Conservation (phyloP, 2,797 vertebrate genomes). For the Smutsia gigantea region DNA sequence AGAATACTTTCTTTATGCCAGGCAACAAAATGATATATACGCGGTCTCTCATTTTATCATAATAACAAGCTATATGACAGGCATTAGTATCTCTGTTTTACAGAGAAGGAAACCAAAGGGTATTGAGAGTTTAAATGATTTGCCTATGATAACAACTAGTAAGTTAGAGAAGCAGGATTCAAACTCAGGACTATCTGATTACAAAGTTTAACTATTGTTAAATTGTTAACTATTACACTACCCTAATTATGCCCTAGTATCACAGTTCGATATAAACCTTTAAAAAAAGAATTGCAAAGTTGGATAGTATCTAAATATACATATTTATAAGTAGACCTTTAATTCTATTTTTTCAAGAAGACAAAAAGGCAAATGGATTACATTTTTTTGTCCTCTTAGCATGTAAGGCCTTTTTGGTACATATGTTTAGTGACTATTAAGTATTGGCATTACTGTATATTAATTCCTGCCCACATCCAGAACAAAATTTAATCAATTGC, state of each 20-base stretch:
- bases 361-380: background rate
- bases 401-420: background rate
- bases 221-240: background rate
- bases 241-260: background rate
- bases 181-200: background rate
- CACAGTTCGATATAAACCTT: background rate
- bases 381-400: background rate
- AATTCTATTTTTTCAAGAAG: background rate
- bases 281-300: constrained; percentile 1
- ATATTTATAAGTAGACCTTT: background rate
- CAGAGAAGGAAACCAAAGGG: background rate
- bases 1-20: background rate
- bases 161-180: background rate
- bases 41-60: background rate
- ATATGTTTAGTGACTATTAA: constrained; percentile 36
- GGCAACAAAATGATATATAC: background rate
- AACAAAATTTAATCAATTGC: background rate
- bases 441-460: background rate
- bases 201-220: background rate
- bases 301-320: background rate
- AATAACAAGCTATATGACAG: background rate
- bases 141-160: background rate
- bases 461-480: background rate
- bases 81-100: background rate
- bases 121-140: background rate